Evolutionary conservation across 2,113 vertebrate genomes (phyloP).

Genomic region (Chascanopsetta lugubris): DNA sequence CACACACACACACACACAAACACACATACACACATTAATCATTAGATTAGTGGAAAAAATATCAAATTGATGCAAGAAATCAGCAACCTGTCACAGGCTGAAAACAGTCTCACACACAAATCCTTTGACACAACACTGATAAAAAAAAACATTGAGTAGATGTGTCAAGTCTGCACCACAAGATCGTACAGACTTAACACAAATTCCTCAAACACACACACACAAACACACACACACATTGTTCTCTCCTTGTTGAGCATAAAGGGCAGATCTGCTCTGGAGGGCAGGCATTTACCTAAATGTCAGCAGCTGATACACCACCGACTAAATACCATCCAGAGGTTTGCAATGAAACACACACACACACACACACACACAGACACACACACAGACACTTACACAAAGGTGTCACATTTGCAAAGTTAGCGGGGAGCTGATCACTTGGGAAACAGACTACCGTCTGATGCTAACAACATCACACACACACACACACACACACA

Average conservation of each 20-base stretch:
- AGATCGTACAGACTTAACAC: constrained; percentile 7
- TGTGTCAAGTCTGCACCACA: not conserved
- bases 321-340: constrained; percentile 73
- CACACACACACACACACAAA: too few relatives aligned
- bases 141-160: not conserved
- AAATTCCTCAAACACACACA: not conserved
- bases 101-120: too few relatives aligned
- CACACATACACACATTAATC: too few relatives aligned
- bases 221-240: constrained; percentile 9
- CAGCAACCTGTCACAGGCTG: too few relatives aligned
- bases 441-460: constrained; percentile 31
- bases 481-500: not conserved
- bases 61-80: too few relatives aligned
- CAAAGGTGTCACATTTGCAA: constrained; percentile 9
- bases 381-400: constrained; percentile 7
- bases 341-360: constrained; percentile 36
- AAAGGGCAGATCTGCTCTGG: constrained; percentile 77
- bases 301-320: constrained; percentile 77
- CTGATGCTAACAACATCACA: constrained; percentile 20
- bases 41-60: too few relatives aligned
- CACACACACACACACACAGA: constrained; percentile 25
- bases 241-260: constrained; percentile 58
- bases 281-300: constrained; percentile 81
- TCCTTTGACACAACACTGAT: too few relatives aligned
- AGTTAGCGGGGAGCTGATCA: constrained; percentile 19